Evolutionary conservation across 1,140 invertebrate species (phyloP), one percentile per base, ranked within the genome.

Genomic region (Tetragnatha versicolor): DNA sequence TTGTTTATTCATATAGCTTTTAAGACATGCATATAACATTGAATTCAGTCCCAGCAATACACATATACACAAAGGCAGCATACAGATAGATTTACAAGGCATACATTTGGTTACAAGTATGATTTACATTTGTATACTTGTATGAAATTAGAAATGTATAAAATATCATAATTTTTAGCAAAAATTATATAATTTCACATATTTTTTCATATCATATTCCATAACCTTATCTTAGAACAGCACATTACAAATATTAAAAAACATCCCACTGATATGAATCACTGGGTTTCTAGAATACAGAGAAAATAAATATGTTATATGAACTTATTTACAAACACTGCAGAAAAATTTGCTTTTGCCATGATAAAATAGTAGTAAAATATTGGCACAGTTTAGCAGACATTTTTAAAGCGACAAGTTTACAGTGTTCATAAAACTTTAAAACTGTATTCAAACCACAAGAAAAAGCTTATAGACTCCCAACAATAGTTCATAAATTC

Each of bases 51-150:
- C 69, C 69, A 73, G 69, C 69, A 73, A 60, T 53, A 73, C 35
- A 73, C 39, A 55, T 73, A 73, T 72, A 60, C 69, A 73, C 69
- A 73, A 73, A 73, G 69, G 69, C 69, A 73, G 39, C 69, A 73
- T 73, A 72, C 69, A 72, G 69, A 60, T 55, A 73, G 69, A 73
- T 73, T 73, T 73, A 73, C 69, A 73, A 73, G 69, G 69, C 69
- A 73, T 58, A 37, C 51, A 55, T 58, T 39, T 73, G 22, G 69
- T 58, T 72, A 60, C 55, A 73, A 73, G 53, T 39, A 73, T 49
- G 37, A 35, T 69, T 29, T 25, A 63, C 39, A 69, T 27, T 27
- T 69, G 47, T 53, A 53, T 25, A 53, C 20, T 35, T 69, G 33
- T 69, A 73, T 60, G 69, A 73, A 73, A 73, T 45, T 73, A 73